Percentiles rank a stretch among this genome's conserved stretches.
Evolutionary conservation across 2,888 invertebrate species (phyloP).

Genomic region (Melitaea athalia): DNA sequence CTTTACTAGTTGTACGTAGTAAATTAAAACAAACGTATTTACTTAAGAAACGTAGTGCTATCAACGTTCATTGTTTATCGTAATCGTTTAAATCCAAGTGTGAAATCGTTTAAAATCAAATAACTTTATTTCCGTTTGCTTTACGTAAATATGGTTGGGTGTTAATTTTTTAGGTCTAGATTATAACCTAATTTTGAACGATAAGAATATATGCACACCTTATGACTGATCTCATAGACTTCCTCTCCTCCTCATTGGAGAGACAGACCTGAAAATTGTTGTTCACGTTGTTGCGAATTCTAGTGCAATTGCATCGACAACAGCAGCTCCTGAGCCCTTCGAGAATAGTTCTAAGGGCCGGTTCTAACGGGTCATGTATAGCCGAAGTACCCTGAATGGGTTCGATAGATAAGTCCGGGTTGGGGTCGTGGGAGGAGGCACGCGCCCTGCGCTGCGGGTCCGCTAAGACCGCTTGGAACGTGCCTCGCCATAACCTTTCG

Average conservation of each 20-base stretch:
- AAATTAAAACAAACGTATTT: slow-evolving; percentile 44
- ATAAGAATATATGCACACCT: slow-evolving; percentile 77
- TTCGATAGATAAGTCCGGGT: slow-evolving; percentile 49
- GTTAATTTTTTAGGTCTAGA: not conserved
- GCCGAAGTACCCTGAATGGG: slow-evolving; percentile 50
- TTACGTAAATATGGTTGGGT: slow-evolving; percentile 42
- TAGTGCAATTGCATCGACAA: slow-evolving; percentile 73
- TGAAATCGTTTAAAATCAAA: slow-evolving; percentile 53
- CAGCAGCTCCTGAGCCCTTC: slow-evolving; percentile 70
- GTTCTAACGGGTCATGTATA: slow-evolving; percentile 75
- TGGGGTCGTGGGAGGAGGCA: slow-evolving; percentile 66
- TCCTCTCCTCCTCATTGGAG: slow-evolving; percentile 77
- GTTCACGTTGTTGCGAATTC: slow-evolving; percentile 63
- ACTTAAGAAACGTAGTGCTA: slow-evolving; percentile 31
- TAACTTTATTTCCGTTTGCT: slow-evolving; percentile 41
- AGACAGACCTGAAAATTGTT: slow-evolving; percentile 82
- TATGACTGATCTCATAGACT: slow-evolving; percentile 85
- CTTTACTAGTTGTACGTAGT: slow-evolving; percentile 35
- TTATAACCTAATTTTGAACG: slow-evolving; percentile 41
- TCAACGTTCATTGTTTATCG: slow-evolving; percentile 44
- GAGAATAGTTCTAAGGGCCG: slow-evolving; percentile 67
- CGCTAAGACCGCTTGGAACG: slow-evolving; percentile 79
- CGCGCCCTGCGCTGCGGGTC: slow-evolving; percentile 68
- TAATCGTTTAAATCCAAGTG: slow-evolving; percentile 38
- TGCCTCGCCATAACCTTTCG: slow-evolving; percentile 88